phyloP scores from a whole-genome alignment of 1,140 invertebrate species.

The Asbolus verrucosus region DNA sequence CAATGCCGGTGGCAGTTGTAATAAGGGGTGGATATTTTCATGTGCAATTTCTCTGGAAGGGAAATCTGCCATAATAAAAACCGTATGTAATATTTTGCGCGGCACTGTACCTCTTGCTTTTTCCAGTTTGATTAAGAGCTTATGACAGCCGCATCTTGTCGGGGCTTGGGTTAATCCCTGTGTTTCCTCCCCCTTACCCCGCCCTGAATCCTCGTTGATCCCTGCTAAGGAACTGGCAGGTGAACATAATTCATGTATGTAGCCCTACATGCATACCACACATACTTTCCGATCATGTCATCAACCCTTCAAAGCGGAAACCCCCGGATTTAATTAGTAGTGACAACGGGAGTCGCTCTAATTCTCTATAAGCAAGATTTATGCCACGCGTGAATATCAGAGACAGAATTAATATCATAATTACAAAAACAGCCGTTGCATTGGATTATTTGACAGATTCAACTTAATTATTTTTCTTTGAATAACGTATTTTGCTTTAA shows the following conservation, averaged over 20 bases:
- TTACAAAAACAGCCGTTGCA: neutral
- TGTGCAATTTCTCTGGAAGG: slow-evolving; percentile 29
- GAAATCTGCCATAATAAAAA: slow-evolving; percentile 44
- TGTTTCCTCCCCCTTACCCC: slow-evolving; percentile 21
- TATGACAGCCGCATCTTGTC: slow-evolving; percentile 46
- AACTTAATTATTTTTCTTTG: slow-evolving; percentile 3
- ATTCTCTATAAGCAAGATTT: neutral
- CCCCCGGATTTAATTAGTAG: neutral
- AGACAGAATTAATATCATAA: neutral
- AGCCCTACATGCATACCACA: slow-evolving; percentile 17
- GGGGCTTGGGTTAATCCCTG: slow-evolving; percentile 30
- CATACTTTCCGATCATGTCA: slow-evolving; percentile 16
- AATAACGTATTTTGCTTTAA: slow-evolving; percentile 17
- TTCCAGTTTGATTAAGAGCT: slow-evolving; percentile 46
- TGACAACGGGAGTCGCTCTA: neutral
- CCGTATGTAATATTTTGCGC: slow-evolving; percentile 44
- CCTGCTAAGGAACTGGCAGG: slow-evolving; percentile 34
- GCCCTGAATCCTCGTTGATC: slow-evolving; percentile 8
- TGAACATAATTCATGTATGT: slow-evolving; percentile 41
- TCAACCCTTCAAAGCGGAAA: slow-evolving; percentile 1
- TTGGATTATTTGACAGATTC: neutral
- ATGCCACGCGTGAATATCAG: neutral
- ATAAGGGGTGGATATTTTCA: slow-evolving; percentile 43
- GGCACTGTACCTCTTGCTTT: slow-evolving; percentile 23
- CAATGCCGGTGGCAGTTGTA: slow-evolving; percentile 39